Base-by-base conservation (phyloP, 2,888 invertebrate species). In the Anodontia alba region DNA sequence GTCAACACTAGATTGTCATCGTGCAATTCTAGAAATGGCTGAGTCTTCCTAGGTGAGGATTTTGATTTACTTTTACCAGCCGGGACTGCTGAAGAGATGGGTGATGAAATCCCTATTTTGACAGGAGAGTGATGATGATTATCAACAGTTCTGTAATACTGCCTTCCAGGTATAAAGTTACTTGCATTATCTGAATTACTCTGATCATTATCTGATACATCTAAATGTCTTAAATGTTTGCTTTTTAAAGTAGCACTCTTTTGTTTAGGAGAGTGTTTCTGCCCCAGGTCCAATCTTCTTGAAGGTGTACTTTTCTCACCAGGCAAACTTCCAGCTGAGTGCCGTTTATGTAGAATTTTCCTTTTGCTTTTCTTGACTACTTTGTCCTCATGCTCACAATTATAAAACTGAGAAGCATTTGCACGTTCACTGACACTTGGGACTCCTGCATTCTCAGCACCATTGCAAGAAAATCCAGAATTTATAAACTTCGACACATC, bases 381-480 rank as follows among this genome's bases (percentile, higher is more conserved):
- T 8, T 49, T 62, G 7, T 82, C 82, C 20, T 82, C 85, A 10
- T 80, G 76, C 75, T 85, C 85, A 69, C 67, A 83, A 29, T 80
- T 82, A 69, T 82, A 85, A 62, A 83, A 68, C 74, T 82, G 82
- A n/a, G 85, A 80, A 1, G 85, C 85, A 66, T 78, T 82, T 1
- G 85, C 85, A 17, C 85, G 66, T 76, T 82, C 82, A 43, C 76
- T 71, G 73, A 82, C 82, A 49, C 80, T 83, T 10, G 85, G 85
- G 1, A 85, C 80, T 31, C 42, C 46, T 15, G 62, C 62, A 67
- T 36, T 71, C 15, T 68, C 71, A 20, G 54, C 36, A 42, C 38
- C 29, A 29, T 36, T 69, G n/a, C n/a, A n/a, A 8, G 62, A 67
- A 20, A 74, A 46, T 17, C 10, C 33, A 1, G 33, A 1, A 33